phyloP scores from a whole-genome alignment of 37 sponge, comb jelly and placozoan species.

The Lycopodina hypogea region DNA sequence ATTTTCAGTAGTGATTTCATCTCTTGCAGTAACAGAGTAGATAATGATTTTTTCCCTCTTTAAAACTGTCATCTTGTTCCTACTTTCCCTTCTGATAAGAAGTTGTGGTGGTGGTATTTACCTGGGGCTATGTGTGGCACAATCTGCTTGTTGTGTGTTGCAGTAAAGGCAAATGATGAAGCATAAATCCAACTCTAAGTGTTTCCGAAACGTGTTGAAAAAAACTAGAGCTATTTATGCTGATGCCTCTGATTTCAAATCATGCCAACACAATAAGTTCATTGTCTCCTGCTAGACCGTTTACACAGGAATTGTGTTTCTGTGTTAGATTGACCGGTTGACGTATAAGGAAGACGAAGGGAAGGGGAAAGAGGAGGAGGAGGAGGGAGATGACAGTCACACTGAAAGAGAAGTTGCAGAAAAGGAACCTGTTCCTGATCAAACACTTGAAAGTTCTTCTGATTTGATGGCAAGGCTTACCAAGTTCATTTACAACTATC shows the following conservation, averaged over 20 bases:
- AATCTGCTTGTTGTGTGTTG: too few relatives aligned
- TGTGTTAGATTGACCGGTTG: conserved; percentile 19
- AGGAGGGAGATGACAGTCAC: conserved; percentile 4
- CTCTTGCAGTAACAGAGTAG: too few relatives aligned
- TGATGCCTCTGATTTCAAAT: neutral
- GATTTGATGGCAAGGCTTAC: conserved; percentile 51
- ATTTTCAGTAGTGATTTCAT: too few relatives aligned
- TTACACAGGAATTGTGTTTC: neutral
- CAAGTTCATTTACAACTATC: conserved; percentile 70
- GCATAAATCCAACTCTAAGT: conserved; percentile 19
- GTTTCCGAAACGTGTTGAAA: neutral
- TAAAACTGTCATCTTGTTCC: too few relatives aligned
- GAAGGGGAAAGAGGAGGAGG: neutral
- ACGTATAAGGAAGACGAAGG: neutral
- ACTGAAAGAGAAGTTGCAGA: neutral
- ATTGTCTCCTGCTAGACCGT: too few relatives aligned
- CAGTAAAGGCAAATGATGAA: conserved; percentile 2
- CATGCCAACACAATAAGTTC: too few relatives aligned
- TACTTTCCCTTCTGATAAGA: too few relatives aligned
- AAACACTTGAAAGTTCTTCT: conserved; percentile 18
- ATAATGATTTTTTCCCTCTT: too few relatives aligned
- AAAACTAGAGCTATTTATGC: neutral
- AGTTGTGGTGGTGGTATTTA: too few relatives aligned
- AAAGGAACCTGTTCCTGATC: neutral
- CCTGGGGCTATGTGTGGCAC: too few relatives aligned